Evolutionary conservation across 2,888 invertebrate species (phyloP).

Genomic region (Kuschelorhynchus macadamiae): DNA sequence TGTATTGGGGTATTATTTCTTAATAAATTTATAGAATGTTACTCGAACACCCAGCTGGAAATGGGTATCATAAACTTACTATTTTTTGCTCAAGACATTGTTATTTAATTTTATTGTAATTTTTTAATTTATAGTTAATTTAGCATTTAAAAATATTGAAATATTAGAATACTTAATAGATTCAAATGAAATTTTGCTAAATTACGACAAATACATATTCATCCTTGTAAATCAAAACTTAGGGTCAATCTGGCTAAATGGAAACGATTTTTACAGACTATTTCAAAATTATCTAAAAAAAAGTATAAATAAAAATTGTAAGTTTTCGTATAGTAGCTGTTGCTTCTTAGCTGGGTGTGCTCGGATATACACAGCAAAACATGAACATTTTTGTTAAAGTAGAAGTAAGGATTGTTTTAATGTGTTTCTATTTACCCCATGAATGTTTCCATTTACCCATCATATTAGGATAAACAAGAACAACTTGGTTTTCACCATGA

Average conservation of each 20-base stretch:
- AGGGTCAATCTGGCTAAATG: background rate
- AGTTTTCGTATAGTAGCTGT: background rate
- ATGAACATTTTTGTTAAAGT: conserved; percentile 4
- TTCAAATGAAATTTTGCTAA: too few species aligned
- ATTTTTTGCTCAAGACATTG: too few species aligned
- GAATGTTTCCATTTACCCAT: conserved; percentile 2
- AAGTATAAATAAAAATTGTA: conserved; percentile 1
- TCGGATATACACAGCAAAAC: background rate
- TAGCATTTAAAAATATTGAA: too few species aligned
- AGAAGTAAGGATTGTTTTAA: background rate
- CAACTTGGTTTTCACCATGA: background rate
- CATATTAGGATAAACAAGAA: background rate
- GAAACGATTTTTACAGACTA: background rate
- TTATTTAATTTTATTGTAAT: too few species aligned
- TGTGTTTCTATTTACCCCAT: background rate
- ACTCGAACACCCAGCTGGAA: too few species aligned
- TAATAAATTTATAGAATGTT: too few species aligned
- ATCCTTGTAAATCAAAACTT: too few species aligned
- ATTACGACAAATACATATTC: too few species aligned
- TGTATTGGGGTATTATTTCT: too few species aligned
- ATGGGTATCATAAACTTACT: too few species aligned
- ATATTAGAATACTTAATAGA: too few species aligned
- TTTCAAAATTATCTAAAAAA: background rate
- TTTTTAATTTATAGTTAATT: too few species aligned
- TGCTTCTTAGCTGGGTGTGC: background rate